Evolutionary conservation across 2,797 vertebrate genomes (phyloP).

Genomic region (Anableps anableps): DNA sequence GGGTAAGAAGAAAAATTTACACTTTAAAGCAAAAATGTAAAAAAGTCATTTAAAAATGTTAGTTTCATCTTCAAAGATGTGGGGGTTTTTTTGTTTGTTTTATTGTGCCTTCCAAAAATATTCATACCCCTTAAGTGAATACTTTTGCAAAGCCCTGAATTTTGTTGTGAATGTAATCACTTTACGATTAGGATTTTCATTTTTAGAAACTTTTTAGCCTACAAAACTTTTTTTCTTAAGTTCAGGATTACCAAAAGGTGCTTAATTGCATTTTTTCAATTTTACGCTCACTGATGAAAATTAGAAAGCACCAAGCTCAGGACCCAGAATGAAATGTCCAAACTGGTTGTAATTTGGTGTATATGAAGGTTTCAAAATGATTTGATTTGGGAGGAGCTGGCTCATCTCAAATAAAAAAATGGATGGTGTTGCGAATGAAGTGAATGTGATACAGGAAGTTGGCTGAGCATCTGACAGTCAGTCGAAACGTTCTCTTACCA

Average conservation of each 20-base stretch:
- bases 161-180: not conserved
- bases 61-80: not conserved
- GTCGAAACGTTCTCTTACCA: slow-evolving; percentile 54
- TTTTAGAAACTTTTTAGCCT: not conserved
- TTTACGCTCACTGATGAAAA: not conserved
- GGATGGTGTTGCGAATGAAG: not conserved
- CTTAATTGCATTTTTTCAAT: not conserved
- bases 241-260: not conserved
- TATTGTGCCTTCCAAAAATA: not conserved
- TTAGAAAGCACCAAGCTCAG: not conserved
- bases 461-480: not conserved
- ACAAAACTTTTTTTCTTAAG: not conserved
- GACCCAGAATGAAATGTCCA: not conserved
- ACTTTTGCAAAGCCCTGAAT: not conserved
- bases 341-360: not conserved
- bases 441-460: not conserved
- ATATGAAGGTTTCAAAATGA: not conserved
- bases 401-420: not conserved
- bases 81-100: not conserved
- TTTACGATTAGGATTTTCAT: not conserved
- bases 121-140: not conserved
- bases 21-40: not conserved
- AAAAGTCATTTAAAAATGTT: not conserved
- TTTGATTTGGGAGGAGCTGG: not conserved
- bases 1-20: not conserved